Conservation (phyloP, 2,888 invertebrate genomes). For the Melieria crassipennis region DNA sequence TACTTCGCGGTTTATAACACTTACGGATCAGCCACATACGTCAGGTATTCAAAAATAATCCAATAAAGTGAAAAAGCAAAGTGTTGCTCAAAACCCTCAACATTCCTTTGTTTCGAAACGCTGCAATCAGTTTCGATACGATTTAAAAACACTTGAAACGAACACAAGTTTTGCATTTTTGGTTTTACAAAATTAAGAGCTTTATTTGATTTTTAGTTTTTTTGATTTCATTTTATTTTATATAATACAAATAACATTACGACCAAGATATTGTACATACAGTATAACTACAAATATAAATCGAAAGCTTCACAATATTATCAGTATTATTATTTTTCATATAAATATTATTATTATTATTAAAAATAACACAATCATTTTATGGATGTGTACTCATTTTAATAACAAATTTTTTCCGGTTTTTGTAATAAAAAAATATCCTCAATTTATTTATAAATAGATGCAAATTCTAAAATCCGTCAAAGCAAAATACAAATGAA, state of each 20-base stretch:
- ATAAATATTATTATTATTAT: background rate
- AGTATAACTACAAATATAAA: too few relatives aligned
- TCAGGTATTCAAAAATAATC: too few relatives aligned
- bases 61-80: too few relatives aligned
- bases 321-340: background rate
- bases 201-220: constrained; percentile 19
- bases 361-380: constrained; percentile 1
- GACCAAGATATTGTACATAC: background rate
- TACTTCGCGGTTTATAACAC: too few relatives aligned
- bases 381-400: background rate
- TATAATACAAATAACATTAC: constrained; percentile 21
- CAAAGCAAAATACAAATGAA: background rate
- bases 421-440: background rate
- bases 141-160: too few relatives aligned
- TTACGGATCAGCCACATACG: too few relatives aligned
- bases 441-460: background rate
- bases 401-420: background rate
- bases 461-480: background rate
- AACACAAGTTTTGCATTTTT: background rate
- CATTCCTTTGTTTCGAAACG: too few relatives aligned
- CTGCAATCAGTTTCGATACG: too few relatives aligned
- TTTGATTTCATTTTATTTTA: too few relatives aligned
- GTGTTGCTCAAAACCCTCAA: too few relatives aligned
- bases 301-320: too few relatives aligned
- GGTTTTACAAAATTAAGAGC: constrained; percentile 25